Evolutionary conservation across 2,113 vertebrate species (phyloP), one percentile per base, ranked within the genome.

Genomic region (Thermophis baileyi): DNA sequence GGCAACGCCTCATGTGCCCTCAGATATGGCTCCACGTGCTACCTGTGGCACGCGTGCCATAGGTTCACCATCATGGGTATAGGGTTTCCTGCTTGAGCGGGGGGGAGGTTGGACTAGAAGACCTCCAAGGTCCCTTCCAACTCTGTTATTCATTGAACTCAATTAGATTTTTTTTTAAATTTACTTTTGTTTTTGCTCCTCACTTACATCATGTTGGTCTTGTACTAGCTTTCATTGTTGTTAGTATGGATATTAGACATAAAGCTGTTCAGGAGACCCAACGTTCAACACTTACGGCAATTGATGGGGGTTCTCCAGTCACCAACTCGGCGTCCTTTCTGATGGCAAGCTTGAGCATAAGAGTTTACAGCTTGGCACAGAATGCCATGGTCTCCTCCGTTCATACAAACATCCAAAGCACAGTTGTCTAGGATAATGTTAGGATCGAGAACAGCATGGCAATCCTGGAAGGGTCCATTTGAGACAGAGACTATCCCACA

Each of bases 251-350:
- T 35, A 69, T 35, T 35, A 35, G 25, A 30, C 25, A 4, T 60
- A 25, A 60, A 6, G 30, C 30, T 18, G 63, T 69, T 16, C 0
- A 0, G 5, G 2, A 1, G 30, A 35, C 30, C 14, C 1, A 49
- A 35, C 2, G 14, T 50, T 47, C 49, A 24, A 46, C 92, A 98
- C 98, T 98, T 95, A 98, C 98, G 60, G 81, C 98, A 99, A 54
- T 12, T 93, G 2, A 96, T 93, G 1, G 7, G 22, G 0, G 30
- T 91, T 91, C 98, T 98, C 98, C 98, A 99, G 1, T 97, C 95
- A 0, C 94, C 89, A 0, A 98, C 0, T 0, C 91, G 6, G 55
- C 97, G 44, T 3, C 96, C 98, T 8, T 97, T 94, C 49, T 91
- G 93, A 91, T 81, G 92, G 85, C 98, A 98, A 86, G 94, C 93